These are phyloP conservation scores for Sebastiscus albofasciatus DNA, from an alignment of 2,797 vertebrate species.

Conservation along the genomic window DNA sequence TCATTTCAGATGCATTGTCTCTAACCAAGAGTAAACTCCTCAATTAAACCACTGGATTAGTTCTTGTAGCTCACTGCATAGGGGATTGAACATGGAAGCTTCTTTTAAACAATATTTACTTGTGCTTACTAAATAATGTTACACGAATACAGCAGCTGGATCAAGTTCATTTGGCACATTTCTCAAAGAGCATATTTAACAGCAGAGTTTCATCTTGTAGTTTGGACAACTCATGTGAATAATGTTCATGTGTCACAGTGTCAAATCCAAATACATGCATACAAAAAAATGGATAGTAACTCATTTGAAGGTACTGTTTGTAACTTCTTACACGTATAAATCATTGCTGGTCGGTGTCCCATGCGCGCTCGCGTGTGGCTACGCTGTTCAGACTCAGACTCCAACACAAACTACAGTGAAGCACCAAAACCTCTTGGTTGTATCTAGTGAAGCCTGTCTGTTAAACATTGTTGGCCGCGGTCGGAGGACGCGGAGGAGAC, in stretches of 20 bases:
- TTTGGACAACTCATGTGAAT: not conserved
- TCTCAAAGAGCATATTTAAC: no score
- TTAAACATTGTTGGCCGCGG: no score
- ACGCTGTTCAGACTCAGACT: no score
- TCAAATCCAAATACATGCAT: not conserved
- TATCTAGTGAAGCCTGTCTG: no score
- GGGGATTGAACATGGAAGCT: not conserved
- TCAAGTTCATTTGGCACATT: not conserved
- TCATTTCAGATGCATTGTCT: not conserved
- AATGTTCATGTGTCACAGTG: not conserved
- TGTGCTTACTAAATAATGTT: not conserved
- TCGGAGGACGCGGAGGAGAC: no score
- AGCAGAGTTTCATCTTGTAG: not conserved
- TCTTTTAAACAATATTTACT: not conserved
- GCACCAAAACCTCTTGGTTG: no score
- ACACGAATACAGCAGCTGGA: not conserved
- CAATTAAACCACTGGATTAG: not conserved
- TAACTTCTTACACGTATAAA: no score
- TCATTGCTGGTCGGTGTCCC: no score
- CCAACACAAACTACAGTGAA: no score
- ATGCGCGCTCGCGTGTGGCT: no score
- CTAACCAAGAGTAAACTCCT: not conserved
- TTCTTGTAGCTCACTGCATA: not conserved
- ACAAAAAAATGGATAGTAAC: not conserved
- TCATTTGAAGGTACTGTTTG: not conserved